Evolutionary conservation across 2,797 vertebrate species (phyloP).

Genomic region (Urosaurus nigricauda): DNA sequence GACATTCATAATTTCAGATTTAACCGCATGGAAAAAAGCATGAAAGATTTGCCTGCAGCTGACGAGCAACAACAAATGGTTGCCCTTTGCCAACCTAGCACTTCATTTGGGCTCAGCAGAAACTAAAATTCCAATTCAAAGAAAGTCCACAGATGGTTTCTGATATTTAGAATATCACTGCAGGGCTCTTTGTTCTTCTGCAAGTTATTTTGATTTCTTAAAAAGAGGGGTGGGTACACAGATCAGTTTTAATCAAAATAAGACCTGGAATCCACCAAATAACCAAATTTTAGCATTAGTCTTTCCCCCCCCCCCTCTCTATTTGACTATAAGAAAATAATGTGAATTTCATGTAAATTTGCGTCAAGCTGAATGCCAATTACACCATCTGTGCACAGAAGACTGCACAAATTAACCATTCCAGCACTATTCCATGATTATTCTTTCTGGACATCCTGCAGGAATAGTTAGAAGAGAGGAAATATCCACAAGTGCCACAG

Average conservation of each 20-base stretch:
- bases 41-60: not conserved
- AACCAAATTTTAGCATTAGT: not conserved
- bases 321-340: not conserved
- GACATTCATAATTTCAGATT: not conserved
- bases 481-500: constrained; percentile 29
- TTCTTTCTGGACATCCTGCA: constrained; percentile 12
- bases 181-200: not conserved
- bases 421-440: not conserved
- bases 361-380: not conserved
- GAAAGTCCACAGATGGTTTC: not conserved
- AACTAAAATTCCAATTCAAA: not conserved
- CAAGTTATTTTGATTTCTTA: not conserved
- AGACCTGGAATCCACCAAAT: not conserved
- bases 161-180: not conserved
- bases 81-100: not conserved
- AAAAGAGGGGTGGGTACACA: not conserved
- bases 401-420: not conserved
- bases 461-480: constrained; percentile 24
- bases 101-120: not conserved
- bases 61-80: constrained; percentile 12
- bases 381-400: not conserved
- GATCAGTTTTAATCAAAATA: not conserved
- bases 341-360: constrained; percentile 9
- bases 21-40: not conserved
- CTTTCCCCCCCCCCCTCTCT: not conserved